Base-by-base conservation (phyloP, 2,113 vertebrate species). In the Neodon shergylaensis region DNA sequence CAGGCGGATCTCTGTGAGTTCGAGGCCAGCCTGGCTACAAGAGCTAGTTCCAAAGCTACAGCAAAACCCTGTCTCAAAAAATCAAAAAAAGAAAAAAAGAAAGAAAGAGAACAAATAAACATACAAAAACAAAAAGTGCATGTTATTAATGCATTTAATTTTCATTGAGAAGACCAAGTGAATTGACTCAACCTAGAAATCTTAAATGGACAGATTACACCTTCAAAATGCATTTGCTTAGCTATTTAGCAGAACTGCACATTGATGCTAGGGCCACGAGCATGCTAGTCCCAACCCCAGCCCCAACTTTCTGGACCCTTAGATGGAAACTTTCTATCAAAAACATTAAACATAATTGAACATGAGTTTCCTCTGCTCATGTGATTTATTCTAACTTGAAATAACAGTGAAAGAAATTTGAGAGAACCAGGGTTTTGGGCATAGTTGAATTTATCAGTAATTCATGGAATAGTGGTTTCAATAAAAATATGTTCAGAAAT, bases 341-440 rank as follows among this genome's bases (percentile, higher is more conserved):
- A 63, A 44, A 14, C 26, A 42, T 61, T 7, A 61, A 76, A 19
- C 78, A 36, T 6, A 86, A 78, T 28, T 86, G 33, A 49, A 47
- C 42, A 36, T 49, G 42, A 49, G 49, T 22, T 73, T 7, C 1
- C 11, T 92, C 14, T 88, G 19, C 63, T 54, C 33, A 6, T 31
- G 65, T 49, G 65, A 31, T 83, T 36, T 52, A 65, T 63, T 79
- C 70, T 58, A 88, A 92, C 31, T 92, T 70, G 77, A 94, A 94
- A 85, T 76, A 92, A 61, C 14, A 81, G 36, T 81, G 26, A 74
- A 90, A 68, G 31, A 63, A 74, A 61, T 72, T 78, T 39, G 44
- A 70, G 39, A 47, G 78, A 70, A 58, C 68, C 17, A 33, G 88
- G 66, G 61, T 10, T 14, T 74, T 77, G 7, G 5, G 1, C 42